phyloP scores from a whole-genome alignment of 1,140 invertebrate species.

The Cotesia vestalis region DNA sequence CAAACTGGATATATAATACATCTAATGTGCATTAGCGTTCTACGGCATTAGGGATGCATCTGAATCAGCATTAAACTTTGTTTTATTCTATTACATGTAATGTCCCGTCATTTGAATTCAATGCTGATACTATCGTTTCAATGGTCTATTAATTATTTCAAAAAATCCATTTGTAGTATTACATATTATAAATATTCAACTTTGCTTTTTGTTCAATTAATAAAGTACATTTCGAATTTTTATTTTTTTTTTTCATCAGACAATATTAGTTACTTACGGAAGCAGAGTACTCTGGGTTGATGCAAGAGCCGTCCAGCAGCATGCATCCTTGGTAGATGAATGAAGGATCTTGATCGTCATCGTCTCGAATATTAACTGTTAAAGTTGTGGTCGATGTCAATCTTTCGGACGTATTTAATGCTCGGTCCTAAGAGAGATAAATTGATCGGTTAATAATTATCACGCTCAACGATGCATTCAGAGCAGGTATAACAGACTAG shows the following conservation, averaged over 20 bases:
- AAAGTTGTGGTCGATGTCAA: slow-evolving; percentile 84
- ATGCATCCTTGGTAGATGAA: slow-evolving; percentile 86
- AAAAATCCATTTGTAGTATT: too few relatives aligned
- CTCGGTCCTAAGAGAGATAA: slow-evolving; percentile 76
- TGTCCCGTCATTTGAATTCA: too few relatives aligned
- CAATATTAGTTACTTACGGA: slow-evolving; percentile 65
- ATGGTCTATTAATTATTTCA: too few relatives aligned
- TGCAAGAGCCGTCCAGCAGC: slow-evolving; percentile 79
- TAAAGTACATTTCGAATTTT: not conserved
- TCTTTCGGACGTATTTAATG: slow-evolving; percentile 76
- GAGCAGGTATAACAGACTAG: not conserved
- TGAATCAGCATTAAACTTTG: too few relatives aligned
- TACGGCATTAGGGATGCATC: slow-evolving; percentile 1
- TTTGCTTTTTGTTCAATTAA: too few relatives aligned
- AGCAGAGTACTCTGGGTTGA: slow-evolving; percentile 82
- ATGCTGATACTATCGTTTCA: too few relatives aligned
- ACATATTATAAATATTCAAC: too few relatives aligned
- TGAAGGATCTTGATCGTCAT: slow-evolving; percentile 88
- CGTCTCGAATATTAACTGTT: slow-evolving; percentile 85
- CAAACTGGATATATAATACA: slow-evolving; percentile 23
- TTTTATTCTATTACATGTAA: too few relatives aligned
- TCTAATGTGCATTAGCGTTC: slow-evolving; percentile 19
- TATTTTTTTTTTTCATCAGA: not conserved
- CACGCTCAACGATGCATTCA: slow-evolving; percentile 25
- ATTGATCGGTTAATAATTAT: slow-evolving; percentile 39